Evolutionary conservation across 2,797 vertebrate genomes (phyloP), one percentile per base, ranked within the genome.

Genomic region (Strix occidentalis): DNA sequence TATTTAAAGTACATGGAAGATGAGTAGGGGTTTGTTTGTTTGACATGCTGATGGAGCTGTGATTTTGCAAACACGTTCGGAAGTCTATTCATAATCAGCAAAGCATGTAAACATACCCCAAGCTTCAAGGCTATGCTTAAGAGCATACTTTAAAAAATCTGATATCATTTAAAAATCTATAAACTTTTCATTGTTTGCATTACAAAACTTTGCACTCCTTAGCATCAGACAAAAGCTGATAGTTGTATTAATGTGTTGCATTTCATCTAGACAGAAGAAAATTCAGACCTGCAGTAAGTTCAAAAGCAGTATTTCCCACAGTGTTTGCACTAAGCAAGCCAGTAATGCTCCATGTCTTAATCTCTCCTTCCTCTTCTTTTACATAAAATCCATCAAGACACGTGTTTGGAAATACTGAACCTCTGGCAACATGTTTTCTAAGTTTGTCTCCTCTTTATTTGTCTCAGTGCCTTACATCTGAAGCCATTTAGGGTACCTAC

Each of bases 71-170:
- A 48, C 48, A 28, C 25, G 11, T 12, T 8, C 11, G 60, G 81
- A 50, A 56, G 11, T 31, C 39, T 33, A 31, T 10, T 76, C 72
- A 6, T 28, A 82, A 21, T 2, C 76, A 88, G 50, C 16, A 92
- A 61, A 78, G 15, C 0, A 2, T 3, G 12, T n/a, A 86, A 88
- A 91, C 28, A 10, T 10, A 61, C 15, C 16, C 53, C 0, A 1
- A 54, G 60, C 33, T 85, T 41, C 80, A 17, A 91, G 72, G 41
- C 35, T 54, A 0, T 8, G 51, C 46, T 81, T 51, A 75, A 66
- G 25, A 29, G 8, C 26, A 10, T 12, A 15, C n/a, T 10, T 37
- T 31, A 88, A 78, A 70, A 65, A 16, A 77, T 12, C 41, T 35
- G 53, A 35, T 54, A 26, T 5, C 3, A 8, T 46, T 92, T 89